Base-by-base conservation (phyloP, 2,888 invertebrate species). In the Danaus chrysippus region DNA sequence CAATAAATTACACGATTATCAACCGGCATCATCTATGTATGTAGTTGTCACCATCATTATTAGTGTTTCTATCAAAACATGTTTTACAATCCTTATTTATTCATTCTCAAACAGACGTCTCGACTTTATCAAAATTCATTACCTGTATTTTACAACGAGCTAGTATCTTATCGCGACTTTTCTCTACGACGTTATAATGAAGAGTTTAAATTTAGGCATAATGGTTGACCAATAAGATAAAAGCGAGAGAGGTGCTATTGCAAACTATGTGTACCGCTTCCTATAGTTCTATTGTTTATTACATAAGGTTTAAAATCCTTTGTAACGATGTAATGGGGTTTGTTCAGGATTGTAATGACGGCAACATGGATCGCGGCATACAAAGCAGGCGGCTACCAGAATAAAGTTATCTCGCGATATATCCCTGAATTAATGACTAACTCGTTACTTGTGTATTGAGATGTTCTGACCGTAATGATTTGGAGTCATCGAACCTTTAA, bases 171-270 rank as follows among this genome's bases (percentile, higher is more conserved):
- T 89, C 87, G 80, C 75, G 73, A 83, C 78, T 87, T 90, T 87
- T 87, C 89, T 89, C 87, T 84, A 85, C 83, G 80, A 84, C 84
- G 83, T 84, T 82, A 84, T 89, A 90, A 90, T 90, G 87, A 90
- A 90, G 89, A 89, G 88, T 90, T 90, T 89, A 90, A 89, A 90
- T 90, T 90, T 90, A 90, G 87, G 86, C 87, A 83, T 89, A 89
- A 89, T 90, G 87, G 87, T 87, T 87, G 87, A 88, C 89, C 89
- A 91, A 90, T 89, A 89, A 90, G 89, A 91, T 89, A 88, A 91
- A 89, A 88, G 84, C 83, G 87, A 88, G 86, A 86, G 84, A 83
- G 82, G 81, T 80, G 74, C 76, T 74, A 77, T 78, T 72, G 71
- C 87, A 76, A 81, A 73, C 53, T 60, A 70, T 72, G 61, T 57